Percentiles rank a stretch among this genome's conserved stretches.
Conservation (phyloP, 2,113 vertebrate genomes). For the Galbula dea region DNA sequence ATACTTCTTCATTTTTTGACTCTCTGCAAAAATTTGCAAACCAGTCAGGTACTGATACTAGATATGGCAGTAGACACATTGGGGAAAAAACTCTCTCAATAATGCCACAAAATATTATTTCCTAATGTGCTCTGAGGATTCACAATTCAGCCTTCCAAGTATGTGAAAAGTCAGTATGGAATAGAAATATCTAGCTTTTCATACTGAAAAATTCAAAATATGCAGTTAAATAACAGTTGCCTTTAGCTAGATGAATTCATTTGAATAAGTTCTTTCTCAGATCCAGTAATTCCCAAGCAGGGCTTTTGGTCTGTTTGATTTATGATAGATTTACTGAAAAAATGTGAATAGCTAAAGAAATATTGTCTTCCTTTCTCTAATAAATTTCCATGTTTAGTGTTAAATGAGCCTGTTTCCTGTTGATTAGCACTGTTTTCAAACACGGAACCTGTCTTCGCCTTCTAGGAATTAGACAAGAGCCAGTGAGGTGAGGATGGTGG, state of each 20-base stretch:
- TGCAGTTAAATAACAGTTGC: slow-evolving; percentile 54
- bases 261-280: slow-evolving; percentile 47
- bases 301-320: slow-evolving; percentile 4
- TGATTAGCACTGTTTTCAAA: background rate
- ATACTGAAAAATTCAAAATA: slow-evolving; percentile 57
- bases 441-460: background rate
- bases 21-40: background rate
- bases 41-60: background rate
- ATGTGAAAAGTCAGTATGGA: slow-evolving; percentile 31
- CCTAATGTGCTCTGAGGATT: slow-evolving; percentile 24
- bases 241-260: slow-evolving; percentile 53
- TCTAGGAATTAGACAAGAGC: background rate
- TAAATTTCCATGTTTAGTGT: background rate
- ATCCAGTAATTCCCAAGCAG: background rate
- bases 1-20: background rate
- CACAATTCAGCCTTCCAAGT: slow-evolving; percentile 18
- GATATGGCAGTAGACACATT: background rate
- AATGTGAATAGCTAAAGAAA: background rate
- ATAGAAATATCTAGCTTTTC: slow-evolving; percentile 48
- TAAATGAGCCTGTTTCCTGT: background rate
- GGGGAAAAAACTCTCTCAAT: background rate
- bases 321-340: slow-evolving; percentile 1
- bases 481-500: background rate
- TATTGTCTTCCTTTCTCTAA: slow-evolving; percentile 2
- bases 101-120: slow-evolving; percentile 35